Evolutionary conservation across 2,113 vertebrate genomes (phyloP).

Genomic region (Sula dactylatra): DNA sequence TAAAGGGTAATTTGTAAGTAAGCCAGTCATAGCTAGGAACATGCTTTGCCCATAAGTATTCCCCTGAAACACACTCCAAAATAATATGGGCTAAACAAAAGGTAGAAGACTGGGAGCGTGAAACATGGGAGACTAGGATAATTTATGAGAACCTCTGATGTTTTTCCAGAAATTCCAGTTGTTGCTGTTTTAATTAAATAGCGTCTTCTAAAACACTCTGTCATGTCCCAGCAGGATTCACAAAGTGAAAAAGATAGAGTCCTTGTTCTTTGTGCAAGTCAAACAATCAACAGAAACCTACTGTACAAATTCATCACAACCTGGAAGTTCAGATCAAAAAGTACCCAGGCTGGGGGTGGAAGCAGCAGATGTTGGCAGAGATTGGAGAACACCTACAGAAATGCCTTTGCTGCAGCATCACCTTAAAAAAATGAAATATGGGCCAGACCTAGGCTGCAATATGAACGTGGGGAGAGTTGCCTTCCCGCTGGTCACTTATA

Average conservation of each 20-base stretch:
- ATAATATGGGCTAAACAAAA: background rate
- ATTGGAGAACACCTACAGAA: background rate
- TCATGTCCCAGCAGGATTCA: background rate
- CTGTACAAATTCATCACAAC: background rate
- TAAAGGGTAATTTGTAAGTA: constrained; percentile 74
- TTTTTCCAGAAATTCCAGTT: constrained; percentile 51
- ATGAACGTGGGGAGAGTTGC: accelerated
- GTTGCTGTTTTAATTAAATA: constrained; percentile 39
- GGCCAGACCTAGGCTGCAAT: background rate
- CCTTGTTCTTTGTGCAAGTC: background rate
- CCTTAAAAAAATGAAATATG: background rate
- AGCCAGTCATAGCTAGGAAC: constrained; percentile 47
- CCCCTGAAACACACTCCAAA: constrained; percentile 2
- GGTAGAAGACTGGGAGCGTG: background rate
- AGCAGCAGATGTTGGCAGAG: background rate
- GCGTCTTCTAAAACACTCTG: background rate
- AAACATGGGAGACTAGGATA: background rate
- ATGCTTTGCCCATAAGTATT: constrained; percentile 23
- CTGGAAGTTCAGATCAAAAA: background rate
- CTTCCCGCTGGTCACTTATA: background rate
- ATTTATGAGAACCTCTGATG: constrained; percentile 28
- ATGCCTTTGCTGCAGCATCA: background rate
- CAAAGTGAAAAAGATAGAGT: background rate
- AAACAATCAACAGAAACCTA: background rate
- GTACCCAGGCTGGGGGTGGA: background rate